Percentiles rank a stretch among this genome's conserved stretches.
phyloP scores from a whole-genome alignment of 2,797 vertebrate species.

The Gymnoscopelus microlampas region DNA sequence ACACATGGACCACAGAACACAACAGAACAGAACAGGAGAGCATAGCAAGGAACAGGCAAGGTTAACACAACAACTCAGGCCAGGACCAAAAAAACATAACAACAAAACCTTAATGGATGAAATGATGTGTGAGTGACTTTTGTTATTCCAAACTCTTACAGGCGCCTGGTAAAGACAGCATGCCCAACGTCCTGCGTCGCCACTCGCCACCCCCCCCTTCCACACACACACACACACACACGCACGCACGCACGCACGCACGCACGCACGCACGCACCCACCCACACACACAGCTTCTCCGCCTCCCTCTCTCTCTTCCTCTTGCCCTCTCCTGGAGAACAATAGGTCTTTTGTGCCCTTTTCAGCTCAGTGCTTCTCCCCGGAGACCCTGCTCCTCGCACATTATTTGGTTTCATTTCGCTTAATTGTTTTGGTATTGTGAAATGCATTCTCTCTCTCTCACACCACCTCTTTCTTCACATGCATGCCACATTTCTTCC shows the following conservation, averaged over 20 bases:
- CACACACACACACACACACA: not conserved
- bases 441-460: conserved; percentile 16
- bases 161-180: conserved; percentile 61
- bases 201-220: conserved; percentile 27
- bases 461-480: conserved; percentile 42
- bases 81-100: conserved; percentile 35
- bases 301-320: conserved; percentile 28
- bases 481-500: conserved; percentile 20
- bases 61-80: conserved; percentile 63
- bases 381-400: conserved; percentile 24
- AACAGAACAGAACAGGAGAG: conserved; percentile 20
- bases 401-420: conserved; percentile 57
- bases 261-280: too few species aligned
- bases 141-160: conserved; percentile 67
- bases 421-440: conserved; percentile 46
- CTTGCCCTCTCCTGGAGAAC: conserved; percentile 47
- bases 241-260: not conserved
- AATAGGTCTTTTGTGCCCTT: conserved; percentile 67
- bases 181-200: conserved; percentile 62
- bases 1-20: conserved; percentile 43
- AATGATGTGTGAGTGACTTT: conserved; percentile 63
- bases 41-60: conserved; percentile 66
- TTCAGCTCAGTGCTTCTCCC: conserved; percentile 49
- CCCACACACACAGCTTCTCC: not conserved
- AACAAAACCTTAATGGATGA: conserved; percentile 41